Conservation (phyloP, 2,888 invertebrate species). For the Dynastes grantii region DNA sequence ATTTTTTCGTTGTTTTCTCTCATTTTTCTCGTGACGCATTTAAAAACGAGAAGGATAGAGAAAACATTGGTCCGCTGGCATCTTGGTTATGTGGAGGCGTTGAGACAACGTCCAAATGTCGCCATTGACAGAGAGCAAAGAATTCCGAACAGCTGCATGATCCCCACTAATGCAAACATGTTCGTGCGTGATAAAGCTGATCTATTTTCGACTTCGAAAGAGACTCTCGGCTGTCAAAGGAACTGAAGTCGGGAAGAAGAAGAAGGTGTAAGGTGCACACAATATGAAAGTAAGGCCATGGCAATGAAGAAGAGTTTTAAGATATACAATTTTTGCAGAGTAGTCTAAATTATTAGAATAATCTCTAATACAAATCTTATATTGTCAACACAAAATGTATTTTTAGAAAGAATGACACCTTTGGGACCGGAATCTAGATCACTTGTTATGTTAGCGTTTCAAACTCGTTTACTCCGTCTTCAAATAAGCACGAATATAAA, state of each 20-base stretch:
- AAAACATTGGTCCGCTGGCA: constrained; percentile 56
- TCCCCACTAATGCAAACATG: constrained; percentile 58
- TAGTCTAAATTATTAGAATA: no score
- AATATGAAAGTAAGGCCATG: neutral
- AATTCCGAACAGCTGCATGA: constrained; percentile 63
- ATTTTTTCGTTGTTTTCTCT: neutral
- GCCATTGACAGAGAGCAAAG: constrained; percentile 62
- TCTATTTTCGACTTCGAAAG: constrained; percentile 42
- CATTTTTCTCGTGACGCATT: neutral
- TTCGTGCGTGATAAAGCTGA: constrained; percentile 31
- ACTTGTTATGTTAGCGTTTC: neutral
- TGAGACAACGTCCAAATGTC: constrained; percentile 63
- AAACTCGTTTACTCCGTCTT: neutral
- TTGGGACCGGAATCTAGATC: constrained; percentile 6
- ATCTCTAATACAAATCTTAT: neutral
- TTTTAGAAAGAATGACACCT: constrained; percentile 5
- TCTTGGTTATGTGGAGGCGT: constrained; percentile 60
- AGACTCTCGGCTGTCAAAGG: constrained; percentile 34
- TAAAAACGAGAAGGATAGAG: constrained; percentile 22
- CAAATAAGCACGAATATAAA: neutral
- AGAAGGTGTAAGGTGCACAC: constrained; percentile 3
- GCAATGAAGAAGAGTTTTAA: no score
- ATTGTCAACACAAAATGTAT: neutral
- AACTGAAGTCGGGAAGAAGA: constrained; percentile 18
- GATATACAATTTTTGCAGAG: no score